phyloP scores from a whole-genome alignment of 2,113 vertebrate species.

The Tringa solitaria region DNA sequence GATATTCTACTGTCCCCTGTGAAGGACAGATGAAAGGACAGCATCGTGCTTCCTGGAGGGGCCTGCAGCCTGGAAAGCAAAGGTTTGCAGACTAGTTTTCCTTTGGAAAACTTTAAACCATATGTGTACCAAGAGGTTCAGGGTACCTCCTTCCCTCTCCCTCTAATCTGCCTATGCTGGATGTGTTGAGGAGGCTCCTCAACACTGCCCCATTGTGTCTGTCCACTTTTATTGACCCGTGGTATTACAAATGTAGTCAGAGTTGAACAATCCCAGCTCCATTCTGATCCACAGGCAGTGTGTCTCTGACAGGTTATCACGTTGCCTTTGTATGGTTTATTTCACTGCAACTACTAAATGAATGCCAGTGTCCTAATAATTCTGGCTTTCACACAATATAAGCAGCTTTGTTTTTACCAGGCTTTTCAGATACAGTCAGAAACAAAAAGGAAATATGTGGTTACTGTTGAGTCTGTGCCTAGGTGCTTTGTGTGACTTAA shows the following conservation, averaged over 20 bases:
- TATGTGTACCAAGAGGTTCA: background rate
- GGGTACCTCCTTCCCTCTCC: background rate
- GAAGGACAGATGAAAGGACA: background rate
- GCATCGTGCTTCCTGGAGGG: background rate
- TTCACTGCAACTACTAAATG: background rate
- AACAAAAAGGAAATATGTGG: background rate
- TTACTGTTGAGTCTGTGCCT: background rate
- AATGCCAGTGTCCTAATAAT: background rate
- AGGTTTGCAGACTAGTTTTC: background rate
- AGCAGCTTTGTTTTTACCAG: background rate
- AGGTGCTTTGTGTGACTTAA: background rate
- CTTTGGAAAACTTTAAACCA: background rate
- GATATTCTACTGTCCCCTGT: background rate
- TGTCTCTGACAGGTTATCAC: background rate
- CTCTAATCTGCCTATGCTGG: background rate
- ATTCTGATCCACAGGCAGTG: background rate
- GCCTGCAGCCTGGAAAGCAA: background rate
- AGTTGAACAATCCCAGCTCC: background rate
- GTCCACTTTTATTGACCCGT: background rate
- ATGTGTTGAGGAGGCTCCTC: background rate
- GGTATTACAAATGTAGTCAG: background rate
- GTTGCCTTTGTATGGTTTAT: background rate
- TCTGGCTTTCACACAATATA: background rate
- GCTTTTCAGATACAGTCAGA: background rate
- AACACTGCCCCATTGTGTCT: background rate